These are phyloP conservation scores for Drosophila nr. perissopoda DNA, from an alignment of 2,888 invertebrate species.

Conservation along the genomic window DNA sequence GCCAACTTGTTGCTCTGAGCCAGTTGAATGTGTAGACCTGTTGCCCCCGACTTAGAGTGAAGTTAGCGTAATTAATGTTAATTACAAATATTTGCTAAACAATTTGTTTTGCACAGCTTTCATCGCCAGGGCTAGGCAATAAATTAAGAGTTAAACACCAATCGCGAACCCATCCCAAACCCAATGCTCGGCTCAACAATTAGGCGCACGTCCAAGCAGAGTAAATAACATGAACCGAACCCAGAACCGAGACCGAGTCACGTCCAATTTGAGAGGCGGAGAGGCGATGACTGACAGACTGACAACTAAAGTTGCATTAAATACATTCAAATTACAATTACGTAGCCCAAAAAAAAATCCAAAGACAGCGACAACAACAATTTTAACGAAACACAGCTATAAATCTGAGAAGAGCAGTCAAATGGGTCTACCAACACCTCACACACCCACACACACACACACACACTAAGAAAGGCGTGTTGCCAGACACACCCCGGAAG, in stretches of 20 bases:
- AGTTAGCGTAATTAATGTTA: constrained; percentile 55
- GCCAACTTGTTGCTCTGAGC: constrained; percentile 58
- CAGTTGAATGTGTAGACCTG: constrained; percentile 42
- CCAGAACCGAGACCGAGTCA: constrained; percentile 11
- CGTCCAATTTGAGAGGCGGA: constrained; percentile 2
- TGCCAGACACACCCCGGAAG: constrained; percentile 57
- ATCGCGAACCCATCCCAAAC: constrained; percentile 5
- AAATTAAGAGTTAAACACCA: constrained; percentile 55
- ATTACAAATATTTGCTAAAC: constrained; percentile 70
- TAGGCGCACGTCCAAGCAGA: constrained; percentile 43
- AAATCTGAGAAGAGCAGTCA: constrained; percentile 65
- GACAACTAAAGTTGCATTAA: constrained; percentile 71
- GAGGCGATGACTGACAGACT: constrained; percentile 13
- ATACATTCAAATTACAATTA: constrained; percentile 77
- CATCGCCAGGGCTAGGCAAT: constrained; percentile 20
- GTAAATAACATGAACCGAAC: constrained; percentile 29
- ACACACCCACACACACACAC: constrained; percentile 18
- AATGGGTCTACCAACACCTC: constrained; percentile 58
- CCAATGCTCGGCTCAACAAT: constrained; percentile 45
- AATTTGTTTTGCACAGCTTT: constrained; percentile 46
- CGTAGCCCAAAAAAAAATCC: constrained; percentile 63
- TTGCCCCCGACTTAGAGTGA: constrained; percentile 36
- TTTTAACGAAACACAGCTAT: constrained; percentile 32
- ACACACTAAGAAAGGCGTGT: constrained; percentile 14
- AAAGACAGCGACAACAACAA: constrained; percentile 27